Conservation (phyloP, 2,888 invertebrate species). For the Pseudoips prasinana region DNA sequence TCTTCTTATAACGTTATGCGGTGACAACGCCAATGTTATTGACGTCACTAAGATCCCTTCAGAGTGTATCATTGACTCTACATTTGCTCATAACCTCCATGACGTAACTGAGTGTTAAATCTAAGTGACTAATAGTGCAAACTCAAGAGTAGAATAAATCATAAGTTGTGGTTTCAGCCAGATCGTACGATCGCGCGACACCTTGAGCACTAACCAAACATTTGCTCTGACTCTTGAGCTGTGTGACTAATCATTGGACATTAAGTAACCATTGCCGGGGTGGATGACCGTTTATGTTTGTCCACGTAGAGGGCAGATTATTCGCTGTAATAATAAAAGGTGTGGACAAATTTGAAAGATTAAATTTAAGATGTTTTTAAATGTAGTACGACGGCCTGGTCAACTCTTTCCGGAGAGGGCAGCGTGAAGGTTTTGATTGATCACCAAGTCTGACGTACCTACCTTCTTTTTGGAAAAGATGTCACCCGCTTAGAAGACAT, state of each 20-base stretch:
- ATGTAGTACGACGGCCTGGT: constrained; percentile 50
- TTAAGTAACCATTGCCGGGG: constrained; percentile 70
- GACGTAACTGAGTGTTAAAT: constrained; percentile 17
- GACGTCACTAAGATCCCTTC: constrained; percentile 12
- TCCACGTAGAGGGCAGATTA: constrained; percentile 50
- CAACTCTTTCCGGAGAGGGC: constrained; percentile 18
- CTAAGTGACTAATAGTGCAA: constrained; percentile 40
- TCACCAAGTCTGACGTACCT: constrained; percentile 45
- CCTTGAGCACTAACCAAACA: constrained; percentile 55
- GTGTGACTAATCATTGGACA: constrained; percentile 67
- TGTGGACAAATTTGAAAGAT: constrained; percentile 40
- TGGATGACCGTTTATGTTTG: constrained; percentile 71
- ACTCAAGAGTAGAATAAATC: constrained; percentile 32
- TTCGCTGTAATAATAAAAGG: constrained; percentile 48
- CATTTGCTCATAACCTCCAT: constrained; percentile 1
- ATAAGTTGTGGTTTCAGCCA: constrained; percentile 47
- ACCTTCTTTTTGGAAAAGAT: constrained; percentile 61
- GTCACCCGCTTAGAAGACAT: constrained; percentile 76
- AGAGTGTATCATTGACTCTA: background rate
- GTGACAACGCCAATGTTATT: constrained; percentile 6
- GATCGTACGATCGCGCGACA: constrained; percentile 48
- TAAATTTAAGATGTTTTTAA: constrained; percentile 25
- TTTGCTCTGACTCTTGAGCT: constrained; percentile 47
- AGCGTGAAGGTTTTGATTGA: constrained; percentile 44
- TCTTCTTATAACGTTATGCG: background rate